Evolutionary conservation across 2,888 invertebrate genomes (phyloP).

Genomic region (Pseudococcus longispinus): DNA sequence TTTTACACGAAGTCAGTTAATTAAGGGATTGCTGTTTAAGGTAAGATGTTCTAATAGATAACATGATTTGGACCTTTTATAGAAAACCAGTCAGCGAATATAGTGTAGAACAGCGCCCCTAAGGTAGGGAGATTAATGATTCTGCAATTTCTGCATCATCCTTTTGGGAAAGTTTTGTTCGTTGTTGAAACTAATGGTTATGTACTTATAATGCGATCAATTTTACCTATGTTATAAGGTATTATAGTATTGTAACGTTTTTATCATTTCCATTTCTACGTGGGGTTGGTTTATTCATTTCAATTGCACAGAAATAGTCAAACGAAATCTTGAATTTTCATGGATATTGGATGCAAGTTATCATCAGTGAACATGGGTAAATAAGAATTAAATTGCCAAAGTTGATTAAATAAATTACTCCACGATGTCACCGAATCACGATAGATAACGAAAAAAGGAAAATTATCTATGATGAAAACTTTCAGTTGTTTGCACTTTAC

Average conservation of each 20-base stretch:
- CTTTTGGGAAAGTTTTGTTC: constrained; percentile 14
- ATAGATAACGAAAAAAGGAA: no score
- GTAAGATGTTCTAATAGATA: constrained; percentile 30
- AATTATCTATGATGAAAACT: no score
- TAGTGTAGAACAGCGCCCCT: not conserved
- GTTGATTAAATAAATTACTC: no score
- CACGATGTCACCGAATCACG: no score
- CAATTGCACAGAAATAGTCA: no score
- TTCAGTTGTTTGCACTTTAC: no score
- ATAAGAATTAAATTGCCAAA: no score
- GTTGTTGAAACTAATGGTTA: not conserved
- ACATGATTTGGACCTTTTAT: constrained; percentile 21
- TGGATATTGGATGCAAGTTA: no score
- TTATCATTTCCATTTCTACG: not conserved
- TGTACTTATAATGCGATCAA: not conserved
- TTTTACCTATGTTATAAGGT: not conserved
- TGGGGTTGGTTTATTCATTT: no score
- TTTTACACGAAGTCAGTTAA: not conserved
- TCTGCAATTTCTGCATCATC: not conserved
- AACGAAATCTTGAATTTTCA: no score
- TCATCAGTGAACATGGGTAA: no score
- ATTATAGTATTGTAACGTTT: not conserved
- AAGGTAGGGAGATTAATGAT: not conserved
- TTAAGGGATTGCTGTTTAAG: constrained; percentile 35
- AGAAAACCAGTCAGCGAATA: constrained; percentile 14